Conservation (phyloP, 2,113 vertebrate genomes). For the Arothron firmamentum region DNA sequence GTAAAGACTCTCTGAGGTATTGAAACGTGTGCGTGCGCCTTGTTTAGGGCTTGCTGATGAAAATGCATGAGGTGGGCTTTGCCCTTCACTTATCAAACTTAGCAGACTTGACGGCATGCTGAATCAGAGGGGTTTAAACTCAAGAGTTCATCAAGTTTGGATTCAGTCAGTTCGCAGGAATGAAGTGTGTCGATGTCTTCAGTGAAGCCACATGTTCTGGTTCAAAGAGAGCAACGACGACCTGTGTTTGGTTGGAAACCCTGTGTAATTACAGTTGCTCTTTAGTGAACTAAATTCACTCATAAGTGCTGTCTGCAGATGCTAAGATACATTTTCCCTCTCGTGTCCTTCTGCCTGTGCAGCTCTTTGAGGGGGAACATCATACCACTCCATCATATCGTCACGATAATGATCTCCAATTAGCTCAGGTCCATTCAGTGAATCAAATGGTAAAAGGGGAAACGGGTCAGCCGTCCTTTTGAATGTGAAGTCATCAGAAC, state of each 20-base stretch:
- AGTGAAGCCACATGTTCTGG: constrained; percentile 26
- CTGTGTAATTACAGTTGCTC: too few species aligned
- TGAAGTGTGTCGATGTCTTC: constrained; percentile 32
- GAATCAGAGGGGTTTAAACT: constrained; percentile 61
- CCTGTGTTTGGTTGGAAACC: constrained; percentile 12
- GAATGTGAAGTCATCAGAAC: constrained; percentile 50
- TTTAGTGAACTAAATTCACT: too few species aligned
- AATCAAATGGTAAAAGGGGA: constrained; percentile 67
- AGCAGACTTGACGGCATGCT: constrained; percentile 61
- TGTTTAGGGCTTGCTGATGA: constrained; percentile 63
- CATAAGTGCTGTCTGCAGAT: neutral
- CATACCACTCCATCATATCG: constrained; percentile 64
- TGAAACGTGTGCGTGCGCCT: constrained; percentile 67
- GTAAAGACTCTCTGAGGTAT: constrained; percentile 66
- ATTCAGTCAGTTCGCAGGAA: constrained; percentile 58
- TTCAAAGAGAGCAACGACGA: constrained; percentile 10
- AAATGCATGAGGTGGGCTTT: constrained; percentile 68
- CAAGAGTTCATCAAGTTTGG: constrained; percentile 64
- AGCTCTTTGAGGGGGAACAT: constrained; percentile 49
- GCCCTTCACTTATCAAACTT: constrained; percentile 74
- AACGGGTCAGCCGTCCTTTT: constrained; percentile 63
- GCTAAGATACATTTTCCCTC: constrained; percentile 7
- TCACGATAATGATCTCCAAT: constrained; percentile 71
- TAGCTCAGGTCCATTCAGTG: constrained; percentile 68
- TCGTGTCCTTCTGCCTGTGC: constrained; percentile 23